Evolutionary conservation across 1,140 invertebrate species (phyloP).

Genomic region (Melanaphis sacchari): DNA sequence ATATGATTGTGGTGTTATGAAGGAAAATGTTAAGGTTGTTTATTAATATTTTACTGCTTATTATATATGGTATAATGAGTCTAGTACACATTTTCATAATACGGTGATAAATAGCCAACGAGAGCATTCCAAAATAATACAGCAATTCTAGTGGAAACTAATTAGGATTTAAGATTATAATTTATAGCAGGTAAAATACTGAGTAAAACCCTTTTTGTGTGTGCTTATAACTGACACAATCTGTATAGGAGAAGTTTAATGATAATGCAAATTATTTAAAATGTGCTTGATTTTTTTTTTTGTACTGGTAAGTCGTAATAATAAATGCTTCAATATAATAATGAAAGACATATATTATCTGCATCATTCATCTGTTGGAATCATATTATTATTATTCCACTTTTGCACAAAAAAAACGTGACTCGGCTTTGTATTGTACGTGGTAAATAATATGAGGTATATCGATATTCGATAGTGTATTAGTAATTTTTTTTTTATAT

Average conservation of each 20-base stretch:
- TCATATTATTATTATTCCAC: neutral
- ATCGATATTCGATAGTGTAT: neutral
- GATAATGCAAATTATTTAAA: neutral
- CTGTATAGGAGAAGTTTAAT: neutral
- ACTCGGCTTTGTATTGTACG: neutral
- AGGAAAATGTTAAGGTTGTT: neutral
- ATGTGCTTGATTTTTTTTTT: neutral
- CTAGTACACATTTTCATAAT: neutral
- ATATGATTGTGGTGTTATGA: too few species aligned
- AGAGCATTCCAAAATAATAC: neutral
- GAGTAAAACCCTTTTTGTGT: too few species aligned
- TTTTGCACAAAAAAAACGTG: neutral
- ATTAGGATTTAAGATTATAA: neutral
- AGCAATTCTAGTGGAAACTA: neutral
- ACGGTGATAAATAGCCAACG: neutral
- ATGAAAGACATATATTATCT: neutral
- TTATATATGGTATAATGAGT: neutral
- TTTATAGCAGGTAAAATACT: neutral
- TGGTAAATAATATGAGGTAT: neutral
- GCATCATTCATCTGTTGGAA: neutral
- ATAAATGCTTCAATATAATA: neutral
- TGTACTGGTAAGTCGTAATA: neutral
- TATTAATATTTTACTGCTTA: slow-evolving; percentile 6
- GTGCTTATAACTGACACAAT: neutral
- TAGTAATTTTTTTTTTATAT: neutral